These are phyloP conservation scores for Ceratina australensis DNA, from an alignment of 1,140 invertebrate genomes.

Conservation along the genomic window DNA sequence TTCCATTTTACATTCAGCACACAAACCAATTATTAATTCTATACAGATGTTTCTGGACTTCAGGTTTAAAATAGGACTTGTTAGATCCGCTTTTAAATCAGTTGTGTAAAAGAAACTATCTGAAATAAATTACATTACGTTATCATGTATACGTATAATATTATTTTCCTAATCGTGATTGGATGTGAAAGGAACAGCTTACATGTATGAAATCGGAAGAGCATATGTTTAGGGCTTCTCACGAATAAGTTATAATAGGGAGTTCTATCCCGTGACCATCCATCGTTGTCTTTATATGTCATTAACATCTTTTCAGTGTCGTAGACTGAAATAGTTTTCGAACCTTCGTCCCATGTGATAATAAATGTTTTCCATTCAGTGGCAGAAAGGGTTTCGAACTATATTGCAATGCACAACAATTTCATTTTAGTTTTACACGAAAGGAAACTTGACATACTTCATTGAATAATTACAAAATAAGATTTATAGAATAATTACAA, in stretches of 20 bases:
- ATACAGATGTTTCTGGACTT: slow-evolving; percentile 39
- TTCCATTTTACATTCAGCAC: slow-evolving; percentile 46
- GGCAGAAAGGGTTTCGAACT: slow-evolving; percentile 28
- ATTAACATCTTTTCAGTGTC: slow-evolving; percentile 33
- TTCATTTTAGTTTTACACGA: too few relatives aligned
- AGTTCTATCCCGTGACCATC: too few relatives aligned
- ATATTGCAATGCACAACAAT: not conserved
- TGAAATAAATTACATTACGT: slow-evolving; percentile 19
- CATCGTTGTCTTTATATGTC: slow-evolving; percentile 20
- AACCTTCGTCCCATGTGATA: slow-evolving; percentile 40
- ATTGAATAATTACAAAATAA: not conserved
- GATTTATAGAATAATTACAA: slow-evolving; percentile 6
- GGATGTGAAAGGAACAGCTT: not conserved
- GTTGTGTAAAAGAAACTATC: slow-evolving; percentile 52
- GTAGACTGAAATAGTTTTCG: slow-evolving; percentile 36
- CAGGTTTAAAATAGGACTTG: slow-evolving; percentile 10
- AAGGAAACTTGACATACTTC: not conserved
- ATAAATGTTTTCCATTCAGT: slow-evolving; percentile 57
- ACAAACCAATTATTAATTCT: slow-evolving; percentile 55
- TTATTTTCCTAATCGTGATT: not conserved
- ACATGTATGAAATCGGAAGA: slow-evolving; percentile 60
- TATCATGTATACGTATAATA: not conserved
- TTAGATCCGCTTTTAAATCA: slow-evolving; percentile 5
- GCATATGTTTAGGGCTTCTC: not conserved
- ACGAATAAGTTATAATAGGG: slow-evolving; percentile 33